phyloP scores from a whole-genome alignment of 2,888 invertebrate genomes.

The Bedellia somnulentella region DNA sequence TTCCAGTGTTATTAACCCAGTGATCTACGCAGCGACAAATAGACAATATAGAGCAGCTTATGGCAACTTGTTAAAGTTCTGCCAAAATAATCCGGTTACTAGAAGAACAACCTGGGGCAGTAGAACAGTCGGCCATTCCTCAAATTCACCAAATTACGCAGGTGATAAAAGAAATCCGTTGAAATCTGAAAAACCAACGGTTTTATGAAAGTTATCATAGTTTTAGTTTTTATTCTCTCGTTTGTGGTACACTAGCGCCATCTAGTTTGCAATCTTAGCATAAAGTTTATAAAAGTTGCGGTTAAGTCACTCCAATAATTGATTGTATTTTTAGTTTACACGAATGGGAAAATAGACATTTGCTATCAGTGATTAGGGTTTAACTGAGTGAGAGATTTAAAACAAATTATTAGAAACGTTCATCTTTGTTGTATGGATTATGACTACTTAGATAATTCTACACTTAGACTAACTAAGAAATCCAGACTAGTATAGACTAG shows the following conservation, averaged over 20 bases:
- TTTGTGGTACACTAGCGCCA: slow-evolving; percentile 9
- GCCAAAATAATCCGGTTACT: slow-evolving; percentile 33
- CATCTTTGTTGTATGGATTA: too few species aligned
- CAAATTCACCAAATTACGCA: slow-evolving; percentile 42
- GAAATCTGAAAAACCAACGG: slow-evolving; percentile 31
- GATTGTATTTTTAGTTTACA: too few species aligned
- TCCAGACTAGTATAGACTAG: too few species aligned
- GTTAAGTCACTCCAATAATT: too few species aligned
- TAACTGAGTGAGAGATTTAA: too few species aligned
- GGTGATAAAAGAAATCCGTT: slow-evolving; percentile 37
- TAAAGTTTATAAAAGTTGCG: too few species aligned
- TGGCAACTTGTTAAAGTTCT: slow-evolving; percentile 51
- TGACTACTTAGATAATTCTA: too few species aligned
- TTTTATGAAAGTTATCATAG: slow-evolving; percentile 43
- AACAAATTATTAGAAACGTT: too few species aligned
- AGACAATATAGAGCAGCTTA: slow-evolving; percentile 73
- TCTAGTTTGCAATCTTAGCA: too few species aligned
- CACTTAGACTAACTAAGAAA: too few species aligned
- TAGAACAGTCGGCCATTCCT: slow-evolving; percentile 44
- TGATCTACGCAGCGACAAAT: slow-evolving; percentile 89
- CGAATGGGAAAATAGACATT: too few species aligned
- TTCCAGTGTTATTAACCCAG: slow-evolving; percentile 85
- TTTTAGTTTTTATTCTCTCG: not conserved
- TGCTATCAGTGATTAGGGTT: too few species aligned
- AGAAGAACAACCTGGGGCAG: slow-evolving; percentile 47